Conservation (phyloP, 1,140 invertebrate species). For the Drosophila kurseongensis region DNA sequence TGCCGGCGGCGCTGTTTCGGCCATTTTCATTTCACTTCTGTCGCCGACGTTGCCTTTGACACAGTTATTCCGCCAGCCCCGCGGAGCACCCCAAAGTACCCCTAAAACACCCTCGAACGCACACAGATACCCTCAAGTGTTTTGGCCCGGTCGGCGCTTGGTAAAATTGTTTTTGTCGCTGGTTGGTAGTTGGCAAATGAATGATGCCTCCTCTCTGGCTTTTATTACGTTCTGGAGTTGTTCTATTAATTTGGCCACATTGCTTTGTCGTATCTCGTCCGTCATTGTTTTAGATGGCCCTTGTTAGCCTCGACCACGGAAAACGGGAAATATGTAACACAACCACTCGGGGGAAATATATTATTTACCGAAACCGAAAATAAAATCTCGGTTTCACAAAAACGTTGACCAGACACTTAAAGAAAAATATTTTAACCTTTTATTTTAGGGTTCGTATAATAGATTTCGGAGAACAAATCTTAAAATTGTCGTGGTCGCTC, state of each 20-base stretch:
- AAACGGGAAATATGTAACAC: constrained; percentile 2
- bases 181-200: constrained; percentile 33
- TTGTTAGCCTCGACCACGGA: constrained; percentile 8
- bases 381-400: background rate
- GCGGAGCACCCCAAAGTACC: constrained; percentile 3
- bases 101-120: background rate
- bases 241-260: constrained; percentile 72
- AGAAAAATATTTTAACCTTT: too few relatives aligned
- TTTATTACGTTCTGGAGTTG: constrained; percentile 63
- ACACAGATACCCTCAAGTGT: constrained; percentile 17
- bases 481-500: too few relatives aligned
- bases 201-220: constrained; percentile 30
- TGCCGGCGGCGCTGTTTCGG: constrained; percentile 60
- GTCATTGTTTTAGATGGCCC: constrained; percentile 27
- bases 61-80: constrained; percentile 53
- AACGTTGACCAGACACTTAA: background rate
- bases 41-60: constrained; percentile 73
- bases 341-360: background rate
- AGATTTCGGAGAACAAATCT: too few relatives aligned
- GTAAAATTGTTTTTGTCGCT: constrained; percentile 48
- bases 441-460: too few relatives aligned
- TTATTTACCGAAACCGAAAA: background rate
- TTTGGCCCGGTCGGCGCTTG: constrained; percentile 32
- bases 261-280: constrained; percentile 29
- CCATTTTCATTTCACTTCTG: constrained; percentile 72